These are phyloP conservation scores for Leucophora obtusa DNA, from an alignment of 2,888 invertebrate species.

Conservation along the genomic window DNA sequence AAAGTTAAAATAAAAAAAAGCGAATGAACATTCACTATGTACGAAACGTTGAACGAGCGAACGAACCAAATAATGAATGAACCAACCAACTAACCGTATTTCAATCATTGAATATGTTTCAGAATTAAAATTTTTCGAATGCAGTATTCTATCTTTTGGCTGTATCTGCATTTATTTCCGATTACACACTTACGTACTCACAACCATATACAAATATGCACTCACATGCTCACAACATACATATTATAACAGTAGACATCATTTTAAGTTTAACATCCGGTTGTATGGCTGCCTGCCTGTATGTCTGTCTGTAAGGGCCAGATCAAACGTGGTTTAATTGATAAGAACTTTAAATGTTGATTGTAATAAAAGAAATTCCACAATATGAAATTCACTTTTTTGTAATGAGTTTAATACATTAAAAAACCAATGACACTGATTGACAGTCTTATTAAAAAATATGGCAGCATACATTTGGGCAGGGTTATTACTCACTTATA, in stretches of 20 bases:
- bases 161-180: conserved; percentile 43
- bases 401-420: neutral
- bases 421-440: neutral
- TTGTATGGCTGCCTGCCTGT: conserved; percentile 2
- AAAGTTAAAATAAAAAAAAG: neutral
- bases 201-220: neutral
- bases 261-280: conserved; percentile 33
- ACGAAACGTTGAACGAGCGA: neutral
- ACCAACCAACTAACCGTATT: conserved; percentile 3
- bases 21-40: neutral
- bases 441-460: neutral
- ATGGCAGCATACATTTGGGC: too few species aligned
- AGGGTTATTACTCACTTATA: too few species aligned
- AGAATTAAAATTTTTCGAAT: conserved; percentile 37
- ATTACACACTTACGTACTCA: neutral
- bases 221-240: neutral
- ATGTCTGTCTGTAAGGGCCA: conserved; percentile 7
- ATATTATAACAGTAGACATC: conserved; percentile 1
- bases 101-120: conserved; percentile 48
- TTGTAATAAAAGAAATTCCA: neutral
- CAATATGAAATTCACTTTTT: too few species aligned
- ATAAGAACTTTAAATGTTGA: conserved; percentile 24
- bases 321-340: conserved; percentile 36
- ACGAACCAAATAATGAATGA: neutral
- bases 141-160: conserved; percentile 28